Conservation (phyloP, 2,797 vertebrate species). For the Acridotheres tristis region DNA sequence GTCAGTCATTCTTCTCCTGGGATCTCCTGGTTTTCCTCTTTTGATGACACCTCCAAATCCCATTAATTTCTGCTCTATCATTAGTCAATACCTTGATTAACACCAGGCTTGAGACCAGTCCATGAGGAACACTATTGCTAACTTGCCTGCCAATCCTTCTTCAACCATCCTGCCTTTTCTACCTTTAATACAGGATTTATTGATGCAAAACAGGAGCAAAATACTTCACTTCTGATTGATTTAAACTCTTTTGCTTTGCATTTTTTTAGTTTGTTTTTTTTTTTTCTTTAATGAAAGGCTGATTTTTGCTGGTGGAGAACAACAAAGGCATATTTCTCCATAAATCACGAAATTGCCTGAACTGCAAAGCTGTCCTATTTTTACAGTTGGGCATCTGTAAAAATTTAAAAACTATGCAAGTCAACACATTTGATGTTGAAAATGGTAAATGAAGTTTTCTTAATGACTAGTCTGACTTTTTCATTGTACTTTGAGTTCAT, state of each 20-base stretch:
- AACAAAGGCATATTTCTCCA: not conserved
- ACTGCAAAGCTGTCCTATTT: constrained; percentile 10
- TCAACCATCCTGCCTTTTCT: not conserved
- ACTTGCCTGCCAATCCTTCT: not conserved
- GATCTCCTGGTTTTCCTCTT: not conserved
- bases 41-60: not conserved
- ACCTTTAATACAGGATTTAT: not conserved
- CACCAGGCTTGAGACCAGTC: not conserved
- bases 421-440: constrained; percentile 7
- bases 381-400: not conserved
- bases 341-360: not conserved
- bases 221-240: not conserved
- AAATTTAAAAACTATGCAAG: constrained; percentile 29
- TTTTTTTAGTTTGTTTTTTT: not conserved
- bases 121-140: not conserved
- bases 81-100: not conserved
- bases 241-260: not conserved
- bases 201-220: not conserved
- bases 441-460: constrained; percentile 22
- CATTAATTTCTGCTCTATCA: not conserved
- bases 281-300: not conserved
- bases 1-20: not conserved
- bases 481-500: not conserved
- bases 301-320: not conserved
- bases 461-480: constrained; percentile 10